A percentile compares a stretch with the other conserved stretches of the same genome.
Evolutionary conservation across 2,113 vertebrate genomes (phyloP).

Genomic region (Astur gentilis): DNA sequence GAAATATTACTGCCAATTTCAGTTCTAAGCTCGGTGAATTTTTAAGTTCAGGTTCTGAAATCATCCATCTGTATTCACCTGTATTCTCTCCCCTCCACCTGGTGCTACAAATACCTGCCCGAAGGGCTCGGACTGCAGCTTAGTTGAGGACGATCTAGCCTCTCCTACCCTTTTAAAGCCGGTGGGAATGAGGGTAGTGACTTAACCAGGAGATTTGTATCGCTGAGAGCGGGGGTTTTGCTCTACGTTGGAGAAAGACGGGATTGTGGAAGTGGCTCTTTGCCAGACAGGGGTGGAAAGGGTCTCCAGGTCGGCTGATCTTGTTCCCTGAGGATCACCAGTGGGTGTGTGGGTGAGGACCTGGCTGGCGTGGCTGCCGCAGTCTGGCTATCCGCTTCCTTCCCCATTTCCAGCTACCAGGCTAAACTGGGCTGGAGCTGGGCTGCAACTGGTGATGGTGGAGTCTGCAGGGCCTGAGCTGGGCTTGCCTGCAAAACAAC

Average conservation of each 20-base stretch:
- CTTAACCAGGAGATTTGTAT: background rate
- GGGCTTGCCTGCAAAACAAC: background rate
- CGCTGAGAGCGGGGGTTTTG: background rate
- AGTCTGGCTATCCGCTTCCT: background rate
- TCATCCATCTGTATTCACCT: background rate
- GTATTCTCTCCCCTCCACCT: background rate
- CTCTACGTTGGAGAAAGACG: too few species aligned
- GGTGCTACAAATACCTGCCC: background rate
- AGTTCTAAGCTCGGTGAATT: fast-evolving
- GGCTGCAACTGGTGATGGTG: background rate
- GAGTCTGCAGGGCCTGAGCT: background rate
- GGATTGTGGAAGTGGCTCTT: background rate
- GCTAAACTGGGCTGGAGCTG: background rate
- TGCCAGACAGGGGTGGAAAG: background rate
- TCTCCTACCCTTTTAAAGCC: background rate
- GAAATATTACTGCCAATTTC: background rate
- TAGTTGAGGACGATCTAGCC: background rate
- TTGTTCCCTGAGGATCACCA: background rate
- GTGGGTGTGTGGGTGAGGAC: background rate
- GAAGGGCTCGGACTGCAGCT: background rate
- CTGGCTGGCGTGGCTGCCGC: background rate
- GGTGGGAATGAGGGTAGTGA: background rate
- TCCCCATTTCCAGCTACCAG: background rate
- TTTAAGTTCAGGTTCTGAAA: background rate
- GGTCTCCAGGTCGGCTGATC: background rate